These are phyloP conservation scores for Eolophus roseicapilla DNA, from an alignment of 2,113 vertebrate species.

Conservation along the genomic window DNA sequence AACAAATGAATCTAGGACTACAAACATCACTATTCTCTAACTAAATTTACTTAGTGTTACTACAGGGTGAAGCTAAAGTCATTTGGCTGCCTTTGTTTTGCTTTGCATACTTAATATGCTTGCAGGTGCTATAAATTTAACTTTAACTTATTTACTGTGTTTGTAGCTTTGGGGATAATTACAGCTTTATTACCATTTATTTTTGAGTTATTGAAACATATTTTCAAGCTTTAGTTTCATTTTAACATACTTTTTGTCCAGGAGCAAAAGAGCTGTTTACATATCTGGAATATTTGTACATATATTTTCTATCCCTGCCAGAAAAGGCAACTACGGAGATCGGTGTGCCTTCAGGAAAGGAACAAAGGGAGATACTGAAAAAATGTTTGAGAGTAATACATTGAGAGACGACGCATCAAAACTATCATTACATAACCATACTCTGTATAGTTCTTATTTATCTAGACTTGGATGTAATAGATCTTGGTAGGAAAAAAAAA, in stretches of 20 bases:
- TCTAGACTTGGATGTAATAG: neutral
- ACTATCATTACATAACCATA: neutral
- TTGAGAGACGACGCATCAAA: neutral
- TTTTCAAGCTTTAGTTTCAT: constrained; percentile 18
- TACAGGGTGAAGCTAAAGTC: constrained; percentile 48
- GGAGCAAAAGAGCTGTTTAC: neutral
- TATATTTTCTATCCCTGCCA: neutral
- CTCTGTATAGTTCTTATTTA: neutral
- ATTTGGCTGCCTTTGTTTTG: constrained; percentile 51
- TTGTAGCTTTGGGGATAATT: constrained; percentile 44
- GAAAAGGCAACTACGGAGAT: neutral
- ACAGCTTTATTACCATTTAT: constrained; percentile 38
- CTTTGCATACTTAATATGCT: neutral
- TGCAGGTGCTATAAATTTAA: constrained; percentile 48
- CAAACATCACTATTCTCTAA: constrained; percentile 40
- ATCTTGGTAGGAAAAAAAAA: neutral
- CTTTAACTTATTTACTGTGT: constrained; percentile 49
- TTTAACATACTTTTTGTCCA: neutral
- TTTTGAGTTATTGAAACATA: constrained; percentile 34
- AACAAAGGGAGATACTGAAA: neutral
- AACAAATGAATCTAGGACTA: constrained; percentile 34
- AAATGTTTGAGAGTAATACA: neutral
- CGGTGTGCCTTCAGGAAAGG: neutral
- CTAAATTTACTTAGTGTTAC: constrained; percentile 51
- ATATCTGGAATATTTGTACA: neutral